Base-by-base conservation (phyloP, 2,797 vertebrate species). In the Uromys caudimaculatus region DNA sequence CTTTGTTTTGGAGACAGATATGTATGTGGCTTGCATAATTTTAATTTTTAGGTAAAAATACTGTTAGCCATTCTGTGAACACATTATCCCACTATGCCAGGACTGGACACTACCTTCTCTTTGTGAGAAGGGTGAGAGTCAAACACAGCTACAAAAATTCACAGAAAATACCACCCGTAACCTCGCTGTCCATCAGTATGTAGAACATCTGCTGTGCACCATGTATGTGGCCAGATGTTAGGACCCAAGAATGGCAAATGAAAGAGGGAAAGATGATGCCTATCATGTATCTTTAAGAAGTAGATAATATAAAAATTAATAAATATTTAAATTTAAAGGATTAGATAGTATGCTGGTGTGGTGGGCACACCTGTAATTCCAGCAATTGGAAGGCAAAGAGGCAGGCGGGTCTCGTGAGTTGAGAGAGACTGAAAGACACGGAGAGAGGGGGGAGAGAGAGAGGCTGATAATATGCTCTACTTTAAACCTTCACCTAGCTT, bases 41-140 rank as follows among this genome's bases (percentile, higher is more conserved):
- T 91, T 27, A 89, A 89, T 67, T 91, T 71, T 54, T 76, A 92
- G 94, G 71, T 77, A 52, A 60, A 93, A 92, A 64, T 75, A 52
- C 56, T 73, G 0, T 77, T 82, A 27, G 50, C 35, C 38, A 85
- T 84, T 67, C 50, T 67, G 44, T 78, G 24, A 95, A 73, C 60
- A 89, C 84, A 60, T 81, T 67, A 52, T 47, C 41, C 21, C 29
- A 77, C 35, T 47, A 5, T 75, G 11, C 7, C 60, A 21, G 77
- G 50, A 93, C 17, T 86, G 60, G 92, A 11, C 35, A 87, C 23
- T 29, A 71, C 13, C 14, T 86, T 52, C 62, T 86, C 35, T 85
- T 89, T 21, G 64, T 32, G 85, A 85, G 41, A 94, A 60, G 56
- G 62, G 62, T 75, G 6, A 77, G 14, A 38, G 52, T 44, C 29